Conservation (phyloP, 2,888 invertebrate species). For the Calliphora vomitoria region DNA sequence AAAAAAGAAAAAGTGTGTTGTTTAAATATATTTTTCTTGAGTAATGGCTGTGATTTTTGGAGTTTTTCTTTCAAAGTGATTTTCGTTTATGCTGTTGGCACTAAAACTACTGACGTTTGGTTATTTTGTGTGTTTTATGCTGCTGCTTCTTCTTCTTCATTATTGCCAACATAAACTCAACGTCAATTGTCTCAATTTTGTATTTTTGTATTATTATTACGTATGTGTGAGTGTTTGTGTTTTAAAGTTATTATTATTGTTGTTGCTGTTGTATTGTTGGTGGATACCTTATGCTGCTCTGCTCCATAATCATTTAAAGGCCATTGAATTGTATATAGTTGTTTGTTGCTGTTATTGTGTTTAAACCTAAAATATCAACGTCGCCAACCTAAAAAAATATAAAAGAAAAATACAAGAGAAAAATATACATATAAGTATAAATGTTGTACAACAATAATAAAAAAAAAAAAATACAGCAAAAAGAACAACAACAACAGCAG, state of each 20-base stretch:
- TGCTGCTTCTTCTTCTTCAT: slow-evolving; percentile 53
- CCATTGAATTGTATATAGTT: slow-evolving; percentile 61
- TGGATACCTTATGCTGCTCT: slow-evolving; percentile 61
- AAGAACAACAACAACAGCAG: slow-evolving; percentile 40
- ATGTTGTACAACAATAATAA: slow-evolving; percentile 35
- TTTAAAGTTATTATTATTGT: slow-evolving; percentile 50
- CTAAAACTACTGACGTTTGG: slow-evolving; percentile 39
- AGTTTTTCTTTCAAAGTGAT: slow-evolving; percentile 65
- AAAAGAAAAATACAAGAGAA: slow-evolving; percentile 26
- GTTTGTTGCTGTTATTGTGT: slow-evolving; percentile 47
- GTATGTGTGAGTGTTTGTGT: not conserved
- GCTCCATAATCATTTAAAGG: slow-evolving; percentile 65
- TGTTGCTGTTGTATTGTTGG: slow-evolving; percentile 19
- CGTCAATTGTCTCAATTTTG: slow-evolving; percentile 65
- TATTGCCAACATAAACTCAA: slow-evolving; percentile 40
- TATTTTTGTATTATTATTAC: slow-evolving; percentile 16
- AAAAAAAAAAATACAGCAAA: not conserved
- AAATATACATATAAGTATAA: slow-evolving; percentile 4
- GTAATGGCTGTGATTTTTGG: slow-evolving; percentile 65
- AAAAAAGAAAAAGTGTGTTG: slow-evolving; percentile 12
- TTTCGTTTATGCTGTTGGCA: slow-evolving; percentile 56
- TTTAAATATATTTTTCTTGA: slow-evolving; percentile 13
- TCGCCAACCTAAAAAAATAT: slow-evolving; percentile 65
- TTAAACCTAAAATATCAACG: slow-evolving; percentile 67
- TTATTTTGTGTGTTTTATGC: slow-evolving; percentile 47